A percentile compares a stretch with the other conserved stretches of the same genome.
phyloP scores from a whole-genome alignment of 2,113 vertebrate species.

The Peromyscus californicus region DNA sequence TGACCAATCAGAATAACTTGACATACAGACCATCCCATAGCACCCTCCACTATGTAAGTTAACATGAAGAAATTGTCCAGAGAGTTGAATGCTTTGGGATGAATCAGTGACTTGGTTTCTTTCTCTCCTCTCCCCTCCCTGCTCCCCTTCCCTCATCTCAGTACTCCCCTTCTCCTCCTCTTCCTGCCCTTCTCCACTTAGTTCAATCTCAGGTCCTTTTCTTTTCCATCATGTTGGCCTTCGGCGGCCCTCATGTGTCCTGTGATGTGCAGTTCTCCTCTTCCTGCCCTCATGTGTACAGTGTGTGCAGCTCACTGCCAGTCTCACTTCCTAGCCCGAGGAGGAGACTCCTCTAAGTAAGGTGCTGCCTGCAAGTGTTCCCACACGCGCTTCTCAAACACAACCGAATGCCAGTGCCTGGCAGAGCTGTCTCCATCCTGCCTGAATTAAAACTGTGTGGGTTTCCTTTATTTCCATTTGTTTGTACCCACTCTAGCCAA shows the following conservation, averaged over 20 bases:
- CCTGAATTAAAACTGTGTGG: background rate
- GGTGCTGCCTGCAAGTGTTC: slow-evolving; percentile 27
- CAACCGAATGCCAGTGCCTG: background rate
- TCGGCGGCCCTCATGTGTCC: background rate
- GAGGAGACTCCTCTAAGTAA: background rate
- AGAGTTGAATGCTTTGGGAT: background rate
- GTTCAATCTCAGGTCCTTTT: too few species aligned
- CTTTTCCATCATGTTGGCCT: background rate
- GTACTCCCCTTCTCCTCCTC: background rate
- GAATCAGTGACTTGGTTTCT: background rate
- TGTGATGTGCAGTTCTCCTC: too few species aligned
- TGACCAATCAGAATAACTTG: too few species aligned
- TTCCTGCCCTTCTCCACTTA: background rate
- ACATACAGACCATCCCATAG: too few species aligned
- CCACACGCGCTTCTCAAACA: background rate
- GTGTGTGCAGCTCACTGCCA: too few species aligned
- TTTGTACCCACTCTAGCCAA: slow-evolving; percentile 61
- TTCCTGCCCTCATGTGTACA: background rate
- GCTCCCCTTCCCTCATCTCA: background rate
- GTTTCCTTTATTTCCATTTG: slow-evolving; percentile 70
- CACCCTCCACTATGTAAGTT: background rate
- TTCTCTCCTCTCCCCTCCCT: too few species aligned
- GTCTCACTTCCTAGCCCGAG: background rate
- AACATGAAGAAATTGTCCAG: background rate
- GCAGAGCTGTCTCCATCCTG: slow-evolving; percentile 37